A percentile compares a stretch with the other conserved stretches of the same genome.
Conservation (phyloP, 2,888 invertebrate species). For the Lithosia quadra region DNA sequence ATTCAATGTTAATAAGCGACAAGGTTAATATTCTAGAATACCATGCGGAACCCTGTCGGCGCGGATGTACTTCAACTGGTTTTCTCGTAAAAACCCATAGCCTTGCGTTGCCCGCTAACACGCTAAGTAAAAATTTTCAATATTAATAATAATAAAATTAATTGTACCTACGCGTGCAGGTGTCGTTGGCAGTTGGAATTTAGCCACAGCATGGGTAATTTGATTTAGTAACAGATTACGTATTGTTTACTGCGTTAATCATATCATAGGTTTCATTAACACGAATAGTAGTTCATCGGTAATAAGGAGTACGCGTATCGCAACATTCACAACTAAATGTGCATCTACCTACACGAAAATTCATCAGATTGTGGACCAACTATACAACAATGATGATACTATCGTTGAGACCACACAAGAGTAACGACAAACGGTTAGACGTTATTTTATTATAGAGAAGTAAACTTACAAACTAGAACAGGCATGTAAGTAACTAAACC, state of each 20-base stretch:
- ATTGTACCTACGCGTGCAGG: conserved; percentile 26
- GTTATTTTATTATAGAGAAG: background rate
- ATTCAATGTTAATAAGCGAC: background rate
- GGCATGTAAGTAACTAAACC: background rate
- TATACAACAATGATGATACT: background rate
- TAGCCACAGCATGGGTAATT: conserved; percentile 32
- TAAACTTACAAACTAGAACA: background rate
- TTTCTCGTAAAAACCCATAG: conserved; percentile 53
- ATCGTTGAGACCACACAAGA: background rate
- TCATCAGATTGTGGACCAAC: background rate
- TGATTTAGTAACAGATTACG: conserved; percentile 16
- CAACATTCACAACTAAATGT: background rate
- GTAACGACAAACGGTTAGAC: background rate
- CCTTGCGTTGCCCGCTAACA: conserved; percentile 39
- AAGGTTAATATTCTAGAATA: conserved; percentile 23
- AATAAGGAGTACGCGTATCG: background rate
- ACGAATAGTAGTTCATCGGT: background rate
- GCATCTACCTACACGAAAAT: background rate
- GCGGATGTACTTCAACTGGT: conserved; percentile 44
- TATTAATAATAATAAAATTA: conserved; percentile 39
- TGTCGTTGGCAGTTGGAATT: conserved; percentile 33
- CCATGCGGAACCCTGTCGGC: conserved; percentile 35
- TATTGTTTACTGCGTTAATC: background rate
- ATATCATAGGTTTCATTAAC: background rate
- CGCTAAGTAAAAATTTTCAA: conserved; percentile 37